Evolutionary conservation across 2,888 invertebrate species (phyloP), one percentile per base, ranked within the genome.

Genomic region (Eulithis testata): DNA sequence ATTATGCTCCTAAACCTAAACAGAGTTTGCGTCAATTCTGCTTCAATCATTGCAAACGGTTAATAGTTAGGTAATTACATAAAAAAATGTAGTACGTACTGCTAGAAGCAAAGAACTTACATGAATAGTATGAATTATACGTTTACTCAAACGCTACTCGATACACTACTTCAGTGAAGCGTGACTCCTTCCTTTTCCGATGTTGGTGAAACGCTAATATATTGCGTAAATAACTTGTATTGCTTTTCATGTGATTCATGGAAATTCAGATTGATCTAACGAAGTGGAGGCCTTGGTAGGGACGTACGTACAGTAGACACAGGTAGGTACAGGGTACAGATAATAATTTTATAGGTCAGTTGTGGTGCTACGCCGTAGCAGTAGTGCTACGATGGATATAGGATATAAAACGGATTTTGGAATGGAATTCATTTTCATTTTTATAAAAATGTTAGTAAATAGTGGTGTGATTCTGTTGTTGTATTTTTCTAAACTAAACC

Each of bases 171-270:
- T 77, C 82, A 76, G 68, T 78, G 79, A 79, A 83, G 81, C 90
- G 83, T 88, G 80, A 86, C 85, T 78, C 79, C 86, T 91, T 91
- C 91, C 90, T 85, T 91, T 91, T 91, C 91, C 90, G 84, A 83
- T 72, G 87, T 80, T 74, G 83, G 90, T 90, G 90, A 90, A 92
- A 91, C 90, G 86, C 75, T 71, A 50, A 49, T 63, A 59, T 36
- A 74, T 91, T 91, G 84, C 88, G 88, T 81, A 90, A 90, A 86
- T 71, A 75, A 78, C 66, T 71, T 50, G 56, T 63, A 43, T 69
- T 66, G 68, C 21, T 57, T 60, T 58, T 63, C 63, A 67, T 66
- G 55, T 66, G 63, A 66, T 66, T 60, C 54, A 66, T 65, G 40
- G 6, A 31, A 31, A 31, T 31, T 31, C 31, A 31, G 31, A 31